Percentiles rank a stretch among this genome's conserved stretches.
phyloP scores from a whole-genome alignment of 2,113 vertebrate species.

The Amphilophus citrinellus region DNA sequence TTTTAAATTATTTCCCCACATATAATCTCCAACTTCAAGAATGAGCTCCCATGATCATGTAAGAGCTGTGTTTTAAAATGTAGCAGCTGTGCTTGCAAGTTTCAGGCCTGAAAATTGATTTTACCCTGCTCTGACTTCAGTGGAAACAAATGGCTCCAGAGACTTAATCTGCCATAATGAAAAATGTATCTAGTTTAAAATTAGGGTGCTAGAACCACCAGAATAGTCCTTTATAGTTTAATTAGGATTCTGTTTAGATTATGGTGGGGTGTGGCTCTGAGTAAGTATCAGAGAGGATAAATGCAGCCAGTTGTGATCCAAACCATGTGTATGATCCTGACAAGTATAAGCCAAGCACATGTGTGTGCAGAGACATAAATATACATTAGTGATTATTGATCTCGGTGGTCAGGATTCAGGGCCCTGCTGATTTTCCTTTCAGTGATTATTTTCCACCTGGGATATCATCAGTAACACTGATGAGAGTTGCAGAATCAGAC shows the following conservation, averaged over 20 bases:
- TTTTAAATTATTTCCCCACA: background rate
- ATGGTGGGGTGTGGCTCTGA: conserved; percentile 16
- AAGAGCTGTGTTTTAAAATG: background rate
- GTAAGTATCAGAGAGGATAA: conserved; percentile 10
- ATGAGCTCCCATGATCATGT: background rate
- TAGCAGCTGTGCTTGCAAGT: background rate
- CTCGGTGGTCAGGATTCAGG: conserved; percentile 10
- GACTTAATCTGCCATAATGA: background rate
- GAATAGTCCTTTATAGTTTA: conserved; percentile 18
- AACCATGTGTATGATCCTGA: background rate
- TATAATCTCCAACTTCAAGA: background rate
- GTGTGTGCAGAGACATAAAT: conserved; percentile 29
- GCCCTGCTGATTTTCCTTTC: conserved; percentile 26
- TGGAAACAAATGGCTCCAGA: background rate
- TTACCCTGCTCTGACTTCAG: background rate
- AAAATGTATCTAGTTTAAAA: conserved; percentile 1
- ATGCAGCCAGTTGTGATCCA: conserved; percentile 15
- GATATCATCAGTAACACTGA: conserved; percentile 5
- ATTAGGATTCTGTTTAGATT: conserved; percentile 39
- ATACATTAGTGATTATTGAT: conserved; percentile 44
- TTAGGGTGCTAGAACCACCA: background rate
- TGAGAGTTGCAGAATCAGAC: background rate
- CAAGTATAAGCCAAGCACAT: background rate
- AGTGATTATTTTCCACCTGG: conserved; percentile 38
- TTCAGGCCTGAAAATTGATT: background rate